Conservation (phyloP, 2,113 vertebrate species). For the Formicarius rufipectus region DNA sequence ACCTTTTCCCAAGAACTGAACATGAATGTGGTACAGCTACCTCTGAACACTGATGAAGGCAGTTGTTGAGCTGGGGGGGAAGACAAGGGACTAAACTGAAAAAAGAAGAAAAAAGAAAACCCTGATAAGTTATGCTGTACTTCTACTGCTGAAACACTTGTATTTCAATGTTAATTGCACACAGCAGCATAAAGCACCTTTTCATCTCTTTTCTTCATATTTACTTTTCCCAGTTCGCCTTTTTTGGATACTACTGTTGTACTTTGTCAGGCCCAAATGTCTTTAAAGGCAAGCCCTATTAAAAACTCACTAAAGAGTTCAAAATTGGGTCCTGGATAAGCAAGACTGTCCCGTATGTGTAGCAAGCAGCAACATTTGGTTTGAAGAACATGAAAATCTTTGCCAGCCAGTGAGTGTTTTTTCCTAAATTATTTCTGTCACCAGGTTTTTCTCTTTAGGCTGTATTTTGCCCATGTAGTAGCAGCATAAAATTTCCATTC, state of each 20-base stretch:
- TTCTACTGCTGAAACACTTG: not conserved
- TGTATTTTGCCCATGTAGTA: not conserved
- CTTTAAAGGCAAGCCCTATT: not conserved
- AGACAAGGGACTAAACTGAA: not conserved
- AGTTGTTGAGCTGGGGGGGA: not conserved
- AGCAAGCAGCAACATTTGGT: not conserved
- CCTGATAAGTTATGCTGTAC: not conserved
- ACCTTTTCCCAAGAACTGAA: constrained; percentile 5
- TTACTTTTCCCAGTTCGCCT: not conserved
- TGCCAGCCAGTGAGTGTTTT: not conserved
- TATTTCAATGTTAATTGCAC: constrained; percentile 1
- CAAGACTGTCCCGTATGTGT: not conserved
- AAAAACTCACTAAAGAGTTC: not conserved
- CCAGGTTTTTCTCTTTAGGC: not conserved
- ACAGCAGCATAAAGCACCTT: not conserved
- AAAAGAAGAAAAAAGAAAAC: not conserved
- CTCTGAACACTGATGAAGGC: not conserved
- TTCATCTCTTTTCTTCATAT: not conserved
- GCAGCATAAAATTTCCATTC: not conserved
- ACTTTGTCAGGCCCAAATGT: not conserved
- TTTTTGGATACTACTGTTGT: not conserved
- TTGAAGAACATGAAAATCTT: not conserved
- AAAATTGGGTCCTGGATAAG: not conserved
- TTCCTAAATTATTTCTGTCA: not conserved
- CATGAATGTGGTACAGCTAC: not conserved